Evolutionary conservation across 2,113 vertebrate genomes (phyloP).

Genomic region (Pipa parva): DNA sequence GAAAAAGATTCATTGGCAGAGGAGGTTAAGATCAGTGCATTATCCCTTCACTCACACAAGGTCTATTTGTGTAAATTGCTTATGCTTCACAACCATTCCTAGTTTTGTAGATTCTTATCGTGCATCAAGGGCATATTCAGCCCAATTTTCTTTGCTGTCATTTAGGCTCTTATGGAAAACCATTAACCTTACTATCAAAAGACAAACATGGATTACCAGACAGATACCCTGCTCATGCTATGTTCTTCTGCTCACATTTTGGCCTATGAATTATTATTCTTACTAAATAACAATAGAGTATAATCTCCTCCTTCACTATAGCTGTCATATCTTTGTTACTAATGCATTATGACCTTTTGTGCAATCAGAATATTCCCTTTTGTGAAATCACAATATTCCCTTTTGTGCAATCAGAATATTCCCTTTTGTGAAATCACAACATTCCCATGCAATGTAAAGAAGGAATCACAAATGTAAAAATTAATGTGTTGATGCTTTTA

Average conservation of each 20-base stretch:
- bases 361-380: no score
- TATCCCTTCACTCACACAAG: constrained; percentile 7
- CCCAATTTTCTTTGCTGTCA: constrained; percentile 28
- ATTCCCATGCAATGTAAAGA: no score
- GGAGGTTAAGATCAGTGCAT: background rate
- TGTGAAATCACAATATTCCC: no score
- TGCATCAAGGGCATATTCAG: constrained; percentile 21
- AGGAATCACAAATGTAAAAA: no score
- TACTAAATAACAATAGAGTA: constrained; percentile 21
- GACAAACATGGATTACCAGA: constrained; percentile 31
- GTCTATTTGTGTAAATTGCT: constrained; percentile 12
- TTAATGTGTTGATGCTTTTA: no score
- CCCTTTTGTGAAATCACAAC: no score
- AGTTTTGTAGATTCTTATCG: constrained; percentile 12
- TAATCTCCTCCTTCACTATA: constrained; percentile 18
- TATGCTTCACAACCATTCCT: background rate
- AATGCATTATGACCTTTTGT: no score
- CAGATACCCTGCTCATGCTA: constrained; percentile 1
- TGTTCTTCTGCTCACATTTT: constrained; percentile 24
- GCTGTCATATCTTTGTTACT: constrained; percentile 19
- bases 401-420: no score
- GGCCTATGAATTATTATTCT: constrained; percentile 12
- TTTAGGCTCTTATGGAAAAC: constrained; percentile 30
- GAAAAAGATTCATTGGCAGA: background rate
- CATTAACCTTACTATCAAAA: constrained; percentile 31